These are phyloP conservation scores for Necrosyrtes monachus DNA, from an alignment of 2,797 vertebrate genomes.

Conservation along the genomic window DNA sequence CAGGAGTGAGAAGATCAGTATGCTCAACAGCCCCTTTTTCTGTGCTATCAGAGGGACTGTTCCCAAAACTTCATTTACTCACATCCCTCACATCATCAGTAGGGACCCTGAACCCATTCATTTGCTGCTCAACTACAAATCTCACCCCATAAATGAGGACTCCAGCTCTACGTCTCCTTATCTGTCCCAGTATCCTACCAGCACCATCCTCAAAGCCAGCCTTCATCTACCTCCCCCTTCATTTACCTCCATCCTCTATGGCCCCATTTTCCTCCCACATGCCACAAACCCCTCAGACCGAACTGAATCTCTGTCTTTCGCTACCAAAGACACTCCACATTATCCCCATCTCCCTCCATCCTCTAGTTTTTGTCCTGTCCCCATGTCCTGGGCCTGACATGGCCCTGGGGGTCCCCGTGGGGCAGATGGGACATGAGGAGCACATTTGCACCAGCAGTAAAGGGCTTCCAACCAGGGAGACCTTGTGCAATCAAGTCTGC, in stretches of 20 bases:
- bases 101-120: neutral
- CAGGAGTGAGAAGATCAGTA: neutral
- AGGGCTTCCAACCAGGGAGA: neutral
- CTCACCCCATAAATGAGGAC: neutral
- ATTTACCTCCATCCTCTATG: accelerated
- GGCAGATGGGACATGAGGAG: neutral
- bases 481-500: neutral
- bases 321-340: neutral
- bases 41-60: neutral
- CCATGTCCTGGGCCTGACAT: accelerated
- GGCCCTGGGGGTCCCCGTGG: accelerated
- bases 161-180: neutral
- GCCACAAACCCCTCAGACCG: neutral
- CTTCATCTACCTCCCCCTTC: neutral
- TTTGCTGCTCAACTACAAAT: neutral
- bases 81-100: neutral
- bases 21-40: neutral
- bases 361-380: neutral
- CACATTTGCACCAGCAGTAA: neutral
- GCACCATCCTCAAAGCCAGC: neutral
- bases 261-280: neutral
- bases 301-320: neutral
- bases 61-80: neutral
- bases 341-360: neutral
- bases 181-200: neutral